Evolutionary conservation across 2,888 invertebrate species (phyloP).

Genomic region (Opisthograptis luteolata): DNA sequence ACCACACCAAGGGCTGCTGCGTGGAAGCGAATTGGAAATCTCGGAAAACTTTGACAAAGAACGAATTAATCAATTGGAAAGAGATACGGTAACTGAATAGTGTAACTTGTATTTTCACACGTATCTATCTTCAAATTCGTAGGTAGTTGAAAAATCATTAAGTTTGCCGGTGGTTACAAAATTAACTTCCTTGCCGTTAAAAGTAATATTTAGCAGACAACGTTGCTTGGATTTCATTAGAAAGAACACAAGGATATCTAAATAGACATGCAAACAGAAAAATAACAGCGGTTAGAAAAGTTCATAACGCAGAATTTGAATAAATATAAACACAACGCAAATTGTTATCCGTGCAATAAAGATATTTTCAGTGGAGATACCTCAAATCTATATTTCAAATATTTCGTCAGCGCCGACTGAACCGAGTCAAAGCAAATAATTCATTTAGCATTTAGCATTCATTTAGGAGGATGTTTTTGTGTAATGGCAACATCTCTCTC

Average conservation of each 20-base stretch:
- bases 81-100: slow-evolving; percentile 55
- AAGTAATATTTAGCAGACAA: too few relatives aligned
- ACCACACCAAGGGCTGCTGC: slow-evolving; percentile 58
- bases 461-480: too few relatives aligned
- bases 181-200: too few relatives aligned
- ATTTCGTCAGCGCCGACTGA: slow-evolving; percentile 58
- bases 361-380: slow-evolving; percentile 8
- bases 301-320: neutral
- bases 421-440: slow-evolving; percentile 70
- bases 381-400: slow-evolving; percentile 40
- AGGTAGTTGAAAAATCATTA: neutral
- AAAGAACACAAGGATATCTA: neutral
- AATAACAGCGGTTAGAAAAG: neutral
- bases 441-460: too few relatives aligned
- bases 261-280: neutral
- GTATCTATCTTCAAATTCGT: slow-evolving; percentile 18
- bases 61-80: slow-evolving; percentile 67
- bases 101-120: slow-evolving; percentile 51
- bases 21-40: slow-evolving; percentile 63
- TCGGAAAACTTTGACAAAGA: slow-evolving; percentile 66
- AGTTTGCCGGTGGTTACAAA: too few relatives aligned
- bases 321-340: neutral
- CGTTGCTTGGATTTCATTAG: too few relatives aligned
- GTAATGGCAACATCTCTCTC: too few relatives aligned
- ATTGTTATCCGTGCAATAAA: neutral